These are phyloP conservation scores for Propithecus perrieri DNA, from an alignment of 2,797 vertebrate genomes.

Conservation along the genomic window DNA sequence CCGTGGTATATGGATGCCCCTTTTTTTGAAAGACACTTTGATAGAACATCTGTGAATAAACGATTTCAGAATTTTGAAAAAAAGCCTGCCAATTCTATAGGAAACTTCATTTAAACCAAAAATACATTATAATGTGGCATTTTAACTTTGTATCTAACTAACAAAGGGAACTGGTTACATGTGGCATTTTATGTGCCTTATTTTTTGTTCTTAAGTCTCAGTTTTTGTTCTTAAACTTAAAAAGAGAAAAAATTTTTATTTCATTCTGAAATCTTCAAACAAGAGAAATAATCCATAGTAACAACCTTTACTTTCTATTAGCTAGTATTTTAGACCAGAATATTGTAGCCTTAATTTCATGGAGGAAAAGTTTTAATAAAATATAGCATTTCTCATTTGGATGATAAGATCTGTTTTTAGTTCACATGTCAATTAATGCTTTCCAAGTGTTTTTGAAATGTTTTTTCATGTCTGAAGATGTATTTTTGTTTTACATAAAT, in stretches of 20 bases:
- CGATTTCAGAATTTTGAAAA: conserved; percentile 4
- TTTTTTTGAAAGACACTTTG: conserved; percentile 24
- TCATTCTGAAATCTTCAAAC: background rate
- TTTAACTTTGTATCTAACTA: conserved; percentile 39
- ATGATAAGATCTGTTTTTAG: background rate
- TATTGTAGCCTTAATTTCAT: background rate
- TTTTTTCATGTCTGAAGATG: background rate
- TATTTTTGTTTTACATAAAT: background rate
- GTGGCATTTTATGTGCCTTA: background rate
- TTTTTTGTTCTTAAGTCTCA: background rate
- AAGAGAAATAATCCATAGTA: background rate
- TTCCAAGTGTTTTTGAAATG: background rate
- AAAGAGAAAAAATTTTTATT: background rate
- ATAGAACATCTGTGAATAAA: conserved; percentile 35
- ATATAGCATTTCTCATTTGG: background rate
- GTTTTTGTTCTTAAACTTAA: background rate
- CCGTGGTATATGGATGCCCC: background rate
- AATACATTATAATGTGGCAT: background rate
- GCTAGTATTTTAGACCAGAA: background rate
- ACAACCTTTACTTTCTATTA: background rate
- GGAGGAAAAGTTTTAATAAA: background rate
- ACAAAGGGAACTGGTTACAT: background rate
- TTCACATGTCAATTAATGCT: background rate
- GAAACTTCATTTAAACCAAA: conserved; percentile 39
- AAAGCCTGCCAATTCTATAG: background rate